phyloP scores from a whole-genome alignment of 2,797 vertebrate genomes.

The Acanthurus lineatus region DNA sequence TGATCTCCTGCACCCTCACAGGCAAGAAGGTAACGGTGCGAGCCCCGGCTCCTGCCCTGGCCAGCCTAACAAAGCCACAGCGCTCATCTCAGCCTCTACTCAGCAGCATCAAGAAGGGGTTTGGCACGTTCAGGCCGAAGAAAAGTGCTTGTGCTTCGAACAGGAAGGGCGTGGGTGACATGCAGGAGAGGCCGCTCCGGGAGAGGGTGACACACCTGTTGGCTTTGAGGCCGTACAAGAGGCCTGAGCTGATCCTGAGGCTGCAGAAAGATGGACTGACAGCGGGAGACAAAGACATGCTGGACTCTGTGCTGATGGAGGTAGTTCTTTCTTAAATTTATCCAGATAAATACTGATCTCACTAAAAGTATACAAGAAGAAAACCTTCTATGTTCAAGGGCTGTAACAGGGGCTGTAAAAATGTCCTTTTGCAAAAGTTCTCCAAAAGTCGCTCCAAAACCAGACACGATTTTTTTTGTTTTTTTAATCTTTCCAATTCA shows the following conservation, averaged over 20 bases:
- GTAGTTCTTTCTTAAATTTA: conserved; percentile 63
- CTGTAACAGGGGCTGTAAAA: too few species aligned
- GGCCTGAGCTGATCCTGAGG: conserved; percentile 91
- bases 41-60: conserved; percentile 87
- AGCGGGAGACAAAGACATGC: conserved; percentile 87
- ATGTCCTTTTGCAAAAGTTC: too few species aligned
- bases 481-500: too few species aligned
- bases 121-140: conserved; percentile 40
- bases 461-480: too few species aligned
- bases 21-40: conserved; percentile 92
- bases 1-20: conserved; percentile 55
- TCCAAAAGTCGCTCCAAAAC: too few species aligned
- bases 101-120: conserved; percentile 39
- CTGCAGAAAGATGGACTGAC: conserved; percentile 91
- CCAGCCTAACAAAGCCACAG: conserved; percentile 87
- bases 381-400: background rate
- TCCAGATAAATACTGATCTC: background rate
- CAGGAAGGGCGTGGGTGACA: conserved; percentile 67
- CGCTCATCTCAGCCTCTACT: conserved; percentile 86
- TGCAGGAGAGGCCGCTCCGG: conserved; percentile 87
- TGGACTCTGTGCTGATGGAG: conserved; percentile 90
- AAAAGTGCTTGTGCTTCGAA: conserved; percentile 32
- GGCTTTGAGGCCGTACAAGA: conserved; percentile 93
- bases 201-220: conserved; percentile 92
- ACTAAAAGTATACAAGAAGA: background rate